Percentiles rank a stretch among this genome's conserved stretches.
Conservation (phyloP, 2,888 invertebrate genomes). For the Drosophila barbarae region DNA sequence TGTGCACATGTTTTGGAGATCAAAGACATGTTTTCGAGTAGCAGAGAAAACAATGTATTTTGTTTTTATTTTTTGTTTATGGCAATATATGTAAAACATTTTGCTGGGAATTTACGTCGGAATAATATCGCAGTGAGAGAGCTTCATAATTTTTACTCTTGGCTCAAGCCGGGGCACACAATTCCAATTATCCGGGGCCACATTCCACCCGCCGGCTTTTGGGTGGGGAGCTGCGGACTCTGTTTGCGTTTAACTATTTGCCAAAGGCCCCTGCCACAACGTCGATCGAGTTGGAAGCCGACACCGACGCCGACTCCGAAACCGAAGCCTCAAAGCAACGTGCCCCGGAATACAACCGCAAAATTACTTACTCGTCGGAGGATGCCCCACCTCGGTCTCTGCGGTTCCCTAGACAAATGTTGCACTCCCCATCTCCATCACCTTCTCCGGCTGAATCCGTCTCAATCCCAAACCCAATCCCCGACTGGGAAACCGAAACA, state of each 20-base stretch:
- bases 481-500: slow-evolving; percentile 27
- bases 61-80: slow-evolving; percentile 5
- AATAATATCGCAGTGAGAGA: slow-evolving; percentile 32
- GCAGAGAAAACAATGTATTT: slow-evolving; percentile 39
- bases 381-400: slow-evolving; percentile 39
- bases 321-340: slow-evolving; percentile 66
- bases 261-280: slow-evolving; percentile 35
- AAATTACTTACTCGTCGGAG: slow-evolving; percentile 59
- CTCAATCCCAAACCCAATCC: slow-evolving; percentile 1
- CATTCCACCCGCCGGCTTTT: slow-evolving; percentile 3
- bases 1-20: slow-evolving; percentile 63
- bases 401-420: slow-evolving; percentile 52
- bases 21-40: slow-evolving; percentile 68
- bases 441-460: not conserved
- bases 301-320: slow-evolving; percentile 18
- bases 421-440: slow-evolving; percentile 7
- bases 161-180: slow-evolving; percentile 32
- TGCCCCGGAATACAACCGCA: slow-evolving; percentile 67
- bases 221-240: slow-evolving; percentile 12
- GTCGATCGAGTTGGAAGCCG: slow-evolving; percentile 36
- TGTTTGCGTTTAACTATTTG: slow-evolving; percentile 60
- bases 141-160: slow-evolving; percentile 29
- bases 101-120: slow-evolving; percentile 61
- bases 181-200: slow-evolving; percentile 52
- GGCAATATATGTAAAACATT: slow-evolving; percentile 49